phyloP scores from a whole-genome alignment of 2,113 vertebrate species.

The Actenoides hombroni region DNA sequence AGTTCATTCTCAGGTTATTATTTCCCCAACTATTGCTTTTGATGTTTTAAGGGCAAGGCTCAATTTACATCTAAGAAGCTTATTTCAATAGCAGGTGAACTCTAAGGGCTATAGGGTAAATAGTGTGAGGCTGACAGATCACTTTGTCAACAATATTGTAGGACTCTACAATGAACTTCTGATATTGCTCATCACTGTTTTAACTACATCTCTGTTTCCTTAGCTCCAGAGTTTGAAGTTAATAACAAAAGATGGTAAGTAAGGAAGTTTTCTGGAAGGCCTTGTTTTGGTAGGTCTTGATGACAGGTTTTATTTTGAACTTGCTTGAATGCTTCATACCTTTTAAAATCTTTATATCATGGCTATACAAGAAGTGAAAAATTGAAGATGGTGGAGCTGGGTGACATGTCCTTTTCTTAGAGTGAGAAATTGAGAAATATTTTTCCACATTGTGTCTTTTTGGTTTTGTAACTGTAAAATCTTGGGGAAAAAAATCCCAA shows the following conservation, averaged over 20 bases:
- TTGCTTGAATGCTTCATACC: neutral
- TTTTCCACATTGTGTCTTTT: neutral
- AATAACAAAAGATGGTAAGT: neutral
- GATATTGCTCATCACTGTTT: neutral
- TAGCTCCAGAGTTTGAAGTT: neutral
- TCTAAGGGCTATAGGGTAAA: neutral
- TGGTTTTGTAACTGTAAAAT: neutral
- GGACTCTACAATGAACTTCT: neutral
- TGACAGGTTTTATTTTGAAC: neutral
- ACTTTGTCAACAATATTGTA: neutral
- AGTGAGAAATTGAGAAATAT: neutral
- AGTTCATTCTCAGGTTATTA: neutral
- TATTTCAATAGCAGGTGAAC: neutral
- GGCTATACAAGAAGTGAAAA: neutral
- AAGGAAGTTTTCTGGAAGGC: neutral
- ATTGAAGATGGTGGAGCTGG: neutral
- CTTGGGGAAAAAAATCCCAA: fast-evolving
- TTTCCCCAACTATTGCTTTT: neutral
- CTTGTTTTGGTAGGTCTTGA: neutral
- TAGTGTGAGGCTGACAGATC: neutral
- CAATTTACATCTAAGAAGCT: neutral
- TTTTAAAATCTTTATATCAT: neutral
- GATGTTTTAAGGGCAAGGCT: neutral
- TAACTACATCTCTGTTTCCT: neutral
- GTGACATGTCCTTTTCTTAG: neutral